A percentile compares a stretch with the other conserved stretches of the same genome.
Evolutionary conservation across 2,888 invertebrate species (phyloP).

Genomic region (Siphlonurus alternatus): DNA sequence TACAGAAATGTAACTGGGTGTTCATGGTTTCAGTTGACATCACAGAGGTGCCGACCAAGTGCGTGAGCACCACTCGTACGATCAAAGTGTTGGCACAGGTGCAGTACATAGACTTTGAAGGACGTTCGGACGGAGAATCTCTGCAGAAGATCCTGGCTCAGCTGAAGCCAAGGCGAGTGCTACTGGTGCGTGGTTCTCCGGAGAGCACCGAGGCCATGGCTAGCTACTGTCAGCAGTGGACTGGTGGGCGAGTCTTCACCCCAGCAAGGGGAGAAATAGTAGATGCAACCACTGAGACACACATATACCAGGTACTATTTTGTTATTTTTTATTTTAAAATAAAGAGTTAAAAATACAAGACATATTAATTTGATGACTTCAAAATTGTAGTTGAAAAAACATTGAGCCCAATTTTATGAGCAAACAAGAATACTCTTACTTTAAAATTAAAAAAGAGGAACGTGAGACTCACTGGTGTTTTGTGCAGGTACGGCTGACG

Average conservation of each 20-base stretch:
- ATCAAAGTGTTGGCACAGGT: slow-evolving; percentile 71
- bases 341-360: not conserved
- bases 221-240: slow-evolving; percentile 43
- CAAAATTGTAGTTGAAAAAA: no score
- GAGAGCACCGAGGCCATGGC: slow-evolving; percentile 52
- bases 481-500: slow-evolving; percentile 62
- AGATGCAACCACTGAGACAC: slow-evolving; percentile 94
- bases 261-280: slow-evolving; percentile 69
- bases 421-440: no score
- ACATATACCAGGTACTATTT: slow-evolving; percentile 86
- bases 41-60: slow-evolving; percentile 79
- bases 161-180: slow-evolving; percentile 63
- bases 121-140: slow-evolving; percentile 53
- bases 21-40: slow-evolving; percentile 25
- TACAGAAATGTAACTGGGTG: no score
- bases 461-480: not conserved
- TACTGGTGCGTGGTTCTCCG: slow-evolving; percentile 54
- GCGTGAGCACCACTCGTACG: slow-evolving; percentile 52
- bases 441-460: no score
- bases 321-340: not conserved
- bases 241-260: slow-evolving; percentile 57
- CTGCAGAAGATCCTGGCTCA: slow-evolving; percentile 59
- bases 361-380: no score
- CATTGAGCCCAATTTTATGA: no score
- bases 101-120: slow-evolving; percentile 94